Conservation (phyloP, 2,888 invertebrate genomes). For the Perithous albicinctus region DNA sequence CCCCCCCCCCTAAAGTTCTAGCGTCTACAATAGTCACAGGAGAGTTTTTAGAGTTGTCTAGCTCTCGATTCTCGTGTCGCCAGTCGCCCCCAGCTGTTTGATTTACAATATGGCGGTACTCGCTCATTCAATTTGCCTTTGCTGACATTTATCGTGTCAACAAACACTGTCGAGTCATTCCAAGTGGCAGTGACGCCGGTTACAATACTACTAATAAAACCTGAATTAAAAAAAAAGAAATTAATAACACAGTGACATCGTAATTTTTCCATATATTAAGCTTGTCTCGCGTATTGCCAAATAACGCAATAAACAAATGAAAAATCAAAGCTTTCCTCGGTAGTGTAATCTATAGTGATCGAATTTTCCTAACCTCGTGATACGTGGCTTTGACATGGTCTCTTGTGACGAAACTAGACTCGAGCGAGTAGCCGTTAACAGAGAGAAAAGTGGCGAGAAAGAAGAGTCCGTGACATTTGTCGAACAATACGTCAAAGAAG, state of each 20-base stretch:
- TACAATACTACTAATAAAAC: not conserved
- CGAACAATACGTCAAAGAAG: conserved; percentile 92
- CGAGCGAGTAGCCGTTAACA: conserved; percentile 78
- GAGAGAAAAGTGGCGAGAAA: conserved; percentile 74
- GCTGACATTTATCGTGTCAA: conserved; percentile 71
- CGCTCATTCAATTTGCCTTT: conserved; percentile 32
- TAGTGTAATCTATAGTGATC: conserved; percentile 22
- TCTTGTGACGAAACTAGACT: conserved; percentile 79
- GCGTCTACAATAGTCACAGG: too few relatives aligned
- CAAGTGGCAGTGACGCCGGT: conserved; percentile 10
- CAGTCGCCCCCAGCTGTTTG: conserved; percentile 55
- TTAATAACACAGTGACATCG: too few relatives aligned
- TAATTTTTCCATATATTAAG: too few relatives aligned
- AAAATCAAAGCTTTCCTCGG: not conserved
- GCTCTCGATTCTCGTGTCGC: too few relatives aligned
- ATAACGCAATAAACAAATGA: conserved; percentile 27
- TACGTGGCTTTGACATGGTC: conserved; percentile 77
- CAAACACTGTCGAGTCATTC: conserved; percentile 64
- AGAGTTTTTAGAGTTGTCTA: not conserved
- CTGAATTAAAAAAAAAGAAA: too few relatives aligned
- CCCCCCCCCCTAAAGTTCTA: too few relatives aligned
- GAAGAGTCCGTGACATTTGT: conserved; percentile 84
- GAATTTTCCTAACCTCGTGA: conserved; percentile 51
- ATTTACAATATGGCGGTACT: conserved; percentile 57
- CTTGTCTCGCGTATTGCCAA: not conserved